Evolutionary conservation across 2,888 invertebrate genomes (phyloP).

Genomic region (Drosophila prolongata): DNA sequence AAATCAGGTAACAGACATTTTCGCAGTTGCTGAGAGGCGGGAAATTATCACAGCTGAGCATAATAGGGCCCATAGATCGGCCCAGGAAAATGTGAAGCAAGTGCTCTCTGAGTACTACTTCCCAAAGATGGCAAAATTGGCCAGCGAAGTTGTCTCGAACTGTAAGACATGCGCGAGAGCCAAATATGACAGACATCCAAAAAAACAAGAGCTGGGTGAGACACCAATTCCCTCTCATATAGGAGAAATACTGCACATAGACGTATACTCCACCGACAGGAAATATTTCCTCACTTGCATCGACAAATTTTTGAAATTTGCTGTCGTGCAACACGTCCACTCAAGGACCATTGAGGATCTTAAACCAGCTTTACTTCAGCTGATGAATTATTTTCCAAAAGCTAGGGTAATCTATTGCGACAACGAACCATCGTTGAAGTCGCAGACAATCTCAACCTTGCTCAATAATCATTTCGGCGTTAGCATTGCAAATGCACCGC

Average conservation of each 20-base stretch:
- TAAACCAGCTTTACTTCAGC: no score
- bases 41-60: neutral
- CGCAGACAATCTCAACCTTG: neutral
- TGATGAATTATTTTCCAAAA: no score
- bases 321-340: no score
- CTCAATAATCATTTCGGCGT: neutral
- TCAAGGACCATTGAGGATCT: no score
- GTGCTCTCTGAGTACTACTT: neutral
- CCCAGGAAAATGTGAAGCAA: neutral
- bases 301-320: no score
- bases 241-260: no score
- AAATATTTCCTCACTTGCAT: no score
- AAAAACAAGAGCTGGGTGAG: neutral
- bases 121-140: neutral
- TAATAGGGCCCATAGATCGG: conserved; percentile 1
- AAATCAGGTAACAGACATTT: neutral
- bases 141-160: neutral
- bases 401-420: no score
- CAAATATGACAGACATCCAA: neutral
- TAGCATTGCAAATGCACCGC: neutral
- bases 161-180: neutral
- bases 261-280: no score
- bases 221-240: no score
- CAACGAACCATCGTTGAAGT: no score
- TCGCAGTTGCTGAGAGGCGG: neutral